Evolutionary conservation across 1,140 invertebrate genomes (phyloP).

Genomic region (Drosophila bipectinata): DNA sequence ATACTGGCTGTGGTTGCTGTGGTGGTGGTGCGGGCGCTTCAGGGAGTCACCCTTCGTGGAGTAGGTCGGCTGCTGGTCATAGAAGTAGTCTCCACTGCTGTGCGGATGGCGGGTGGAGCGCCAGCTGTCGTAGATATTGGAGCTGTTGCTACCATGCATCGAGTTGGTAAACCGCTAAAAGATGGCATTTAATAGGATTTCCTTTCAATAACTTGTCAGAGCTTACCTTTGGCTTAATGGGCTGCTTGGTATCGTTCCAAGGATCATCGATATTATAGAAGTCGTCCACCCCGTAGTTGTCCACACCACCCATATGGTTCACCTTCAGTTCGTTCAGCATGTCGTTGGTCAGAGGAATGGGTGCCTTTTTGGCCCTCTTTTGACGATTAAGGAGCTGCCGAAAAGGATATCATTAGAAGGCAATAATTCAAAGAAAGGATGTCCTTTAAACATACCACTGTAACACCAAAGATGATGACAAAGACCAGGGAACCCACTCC

Average conservation of each 20-base stretch:
- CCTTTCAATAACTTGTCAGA: background rate
- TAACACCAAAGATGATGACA: constrained; percentile 94
- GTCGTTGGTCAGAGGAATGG: constrained; percentile 90
- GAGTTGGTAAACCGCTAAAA: constrained; percentile 86
- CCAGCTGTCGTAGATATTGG: constrained; percentile 91
- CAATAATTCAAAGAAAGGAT: background rate
- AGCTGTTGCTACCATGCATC: constrained; percentile 85
- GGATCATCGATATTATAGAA: constrained; percentile 90
- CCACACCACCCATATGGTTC: constrained; percentile 90
- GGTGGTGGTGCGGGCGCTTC: constrained; percentile 65
- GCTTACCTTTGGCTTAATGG: constrained; percentile 86
- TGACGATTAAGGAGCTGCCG: constrained; percentile 91
- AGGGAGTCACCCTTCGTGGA: constrained; percentile 77
- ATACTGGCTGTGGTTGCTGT: constrained; percentile 48
- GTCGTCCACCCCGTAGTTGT: constrained; percentile 88
- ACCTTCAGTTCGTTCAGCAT: constrained; percentile 92
- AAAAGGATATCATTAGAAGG: background rate
- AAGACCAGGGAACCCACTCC: constrained; percentile 94
- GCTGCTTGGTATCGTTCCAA: constrained; percentile 88
- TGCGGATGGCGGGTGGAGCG: constrained; percentile 88
- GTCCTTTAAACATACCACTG: constrained; percentile 88
- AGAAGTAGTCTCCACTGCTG: constrained; percentile 73
- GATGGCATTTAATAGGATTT: background rate
- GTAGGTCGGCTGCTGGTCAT: constrained; percentile 75
- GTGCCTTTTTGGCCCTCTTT: constrained; percentile 90